These are phyloP conservation scores for Crematogaster levior DNA, from an alignment of 2,888 invertebrate genomes.

Conservation along the genomic window DNA sequence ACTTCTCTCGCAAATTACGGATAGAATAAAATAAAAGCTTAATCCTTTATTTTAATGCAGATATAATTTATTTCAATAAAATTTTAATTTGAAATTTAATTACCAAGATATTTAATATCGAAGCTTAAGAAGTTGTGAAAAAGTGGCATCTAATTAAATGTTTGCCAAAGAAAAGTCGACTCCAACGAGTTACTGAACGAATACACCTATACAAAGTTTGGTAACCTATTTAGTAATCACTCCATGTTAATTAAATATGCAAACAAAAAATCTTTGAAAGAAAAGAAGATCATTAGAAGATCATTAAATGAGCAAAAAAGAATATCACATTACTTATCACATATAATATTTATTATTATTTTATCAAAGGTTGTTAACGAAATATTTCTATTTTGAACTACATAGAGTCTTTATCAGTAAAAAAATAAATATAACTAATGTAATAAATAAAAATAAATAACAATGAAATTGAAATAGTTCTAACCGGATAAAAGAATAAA, in stretches of 20 bases:
- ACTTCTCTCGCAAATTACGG: not conserved
- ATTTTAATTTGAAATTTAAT: constrained; percentile 22
- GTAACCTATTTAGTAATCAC: constrained; percentile 1
- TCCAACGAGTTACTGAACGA: not conserved
- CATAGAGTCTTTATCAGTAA: too few species aligned
- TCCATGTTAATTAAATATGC: not conserved
- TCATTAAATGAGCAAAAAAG: too few species aligned
- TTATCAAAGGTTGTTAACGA: too few species aligned
- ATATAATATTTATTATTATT: too few species aligned
- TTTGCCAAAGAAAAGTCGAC: constrained; percentile 1
- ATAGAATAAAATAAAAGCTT: not conserved
- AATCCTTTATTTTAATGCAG: not conserved
- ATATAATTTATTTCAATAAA: constrained; percentile 16
- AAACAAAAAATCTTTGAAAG: too few species aligned
- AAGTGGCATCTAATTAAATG: constrained; percentile 21
- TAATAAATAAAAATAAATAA: too few species aligned
- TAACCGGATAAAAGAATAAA: too few species aligned
- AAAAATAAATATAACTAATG: too few species aligned
- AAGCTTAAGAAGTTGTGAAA: constrained; percentile 26
- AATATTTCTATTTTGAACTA: too few species aligned
- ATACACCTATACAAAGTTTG: constrained; percentile 1
- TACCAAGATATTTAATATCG: constrained; percentile 29
- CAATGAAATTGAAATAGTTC: too few species aligned
- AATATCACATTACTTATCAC: too few species aligned
- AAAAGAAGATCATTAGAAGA: too few species aligned